These are phyloP conservation scores for Corydoras sp. DNA, from an alignment of 2,113 vertebrate species.

Conservation along the genomic window DNA sequence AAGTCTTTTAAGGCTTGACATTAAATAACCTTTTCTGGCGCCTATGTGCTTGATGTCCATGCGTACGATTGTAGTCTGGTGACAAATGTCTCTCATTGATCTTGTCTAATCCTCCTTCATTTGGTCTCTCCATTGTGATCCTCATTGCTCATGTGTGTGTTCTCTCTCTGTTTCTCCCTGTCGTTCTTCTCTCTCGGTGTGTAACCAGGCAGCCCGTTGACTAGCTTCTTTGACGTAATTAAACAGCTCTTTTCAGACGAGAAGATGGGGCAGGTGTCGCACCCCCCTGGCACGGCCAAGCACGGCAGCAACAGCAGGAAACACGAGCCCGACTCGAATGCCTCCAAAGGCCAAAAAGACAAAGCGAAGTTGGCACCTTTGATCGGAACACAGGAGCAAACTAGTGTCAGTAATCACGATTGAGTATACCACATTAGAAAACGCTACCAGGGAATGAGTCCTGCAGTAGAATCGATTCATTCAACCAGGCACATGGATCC, in stretches of 20 bases:
- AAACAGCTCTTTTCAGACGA: slow-evolving; percentile 98
- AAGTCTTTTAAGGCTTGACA: too few species aligned
- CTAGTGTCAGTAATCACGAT: slow-evolving; percentile 66
- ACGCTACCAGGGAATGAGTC: slow-evolving; percentile 62
- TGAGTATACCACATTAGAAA: neutral
- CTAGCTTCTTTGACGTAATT: slow-evolving; percentile 99
- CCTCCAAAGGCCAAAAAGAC: slow-evolving; percentile 86
- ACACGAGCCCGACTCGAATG: slow-evolving; percentile 78
- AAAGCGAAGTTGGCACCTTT: slow-evolving; percentile 80
- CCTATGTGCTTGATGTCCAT: too few species aligned
- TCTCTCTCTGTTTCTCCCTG: slow-evolving; percentile 63
- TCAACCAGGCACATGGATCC: slow-evolving; percentile 32
- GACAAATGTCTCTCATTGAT: too few species aligned
- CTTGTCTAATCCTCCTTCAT: slow-evolving; percentile 44
- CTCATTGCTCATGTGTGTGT: slow-evolving; percentile 85
- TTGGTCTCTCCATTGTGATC: slow-evolving; percentile 69
- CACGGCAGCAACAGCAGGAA: slow-evolving; percentile 80
- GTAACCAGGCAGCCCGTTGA: slow-evolving; percentile 92
- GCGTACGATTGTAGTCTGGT: neutral
- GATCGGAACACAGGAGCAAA: slow-evolving; percentile 84
- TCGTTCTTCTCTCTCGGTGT: slow-evolving; percentile 62
- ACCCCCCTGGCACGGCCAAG: slow-evolving; percentile 83
- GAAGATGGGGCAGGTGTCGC: slow-evolving; percentile 88
- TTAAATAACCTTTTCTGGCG: too few species aligned
- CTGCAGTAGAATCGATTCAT: slow-evolving; percentile 68